A percentile compares a stretch with the other conserved stretches of the same genome.
Evolutionary conservation across 2,888 invertebrate species (phyloP).

Genomic region (Dicyrtoma fusca): DNA sequence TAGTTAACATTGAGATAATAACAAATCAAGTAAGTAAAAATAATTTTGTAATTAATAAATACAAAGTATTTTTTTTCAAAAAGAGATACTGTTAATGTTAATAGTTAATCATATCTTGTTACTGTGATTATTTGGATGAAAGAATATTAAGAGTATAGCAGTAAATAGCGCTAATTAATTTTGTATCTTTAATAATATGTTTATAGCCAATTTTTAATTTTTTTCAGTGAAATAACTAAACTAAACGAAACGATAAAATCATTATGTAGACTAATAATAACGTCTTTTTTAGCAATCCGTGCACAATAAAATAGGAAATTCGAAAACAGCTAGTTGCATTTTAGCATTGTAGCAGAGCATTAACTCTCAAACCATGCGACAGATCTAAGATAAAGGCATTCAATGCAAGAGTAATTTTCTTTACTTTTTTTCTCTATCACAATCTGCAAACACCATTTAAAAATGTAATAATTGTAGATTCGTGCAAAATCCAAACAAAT

Average conservation of each 20-base stretch:
- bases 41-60: neutral
- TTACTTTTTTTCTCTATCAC: no score
- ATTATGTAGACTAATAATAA: no score
- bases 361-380: neutral
- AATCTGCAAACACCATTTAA: no score
- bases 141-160: no score
- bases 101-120: neutral
- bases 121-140: no score
- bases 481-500: no score
- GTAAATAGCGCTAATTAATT: no score
- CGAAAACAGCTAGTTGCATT: neutral
- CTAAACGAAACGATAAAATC: neutral
- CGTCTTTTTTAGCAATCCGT: neutral
- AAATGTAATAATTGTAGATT: no score
- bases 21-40: neutral
- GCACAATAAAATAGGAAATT: neutral
- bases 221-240: neutral
- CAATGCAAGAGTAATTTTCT: conserved; percentile 15
- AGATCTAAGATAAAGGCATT: neutral
- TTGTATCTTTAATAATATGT: neutral
- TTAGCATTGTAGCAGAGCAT: no score
- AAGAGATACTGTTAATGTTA: neutral
- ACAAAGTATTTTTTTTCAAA: neutral
- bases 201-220: neutral
- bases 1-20: conserved; percentile 6